Percentiles rank a stretch among this genome's conserved stretches.
Conservation (phyloP, 2,113 vertebrate species). For the Pelodiscus sinensis region DNA sequence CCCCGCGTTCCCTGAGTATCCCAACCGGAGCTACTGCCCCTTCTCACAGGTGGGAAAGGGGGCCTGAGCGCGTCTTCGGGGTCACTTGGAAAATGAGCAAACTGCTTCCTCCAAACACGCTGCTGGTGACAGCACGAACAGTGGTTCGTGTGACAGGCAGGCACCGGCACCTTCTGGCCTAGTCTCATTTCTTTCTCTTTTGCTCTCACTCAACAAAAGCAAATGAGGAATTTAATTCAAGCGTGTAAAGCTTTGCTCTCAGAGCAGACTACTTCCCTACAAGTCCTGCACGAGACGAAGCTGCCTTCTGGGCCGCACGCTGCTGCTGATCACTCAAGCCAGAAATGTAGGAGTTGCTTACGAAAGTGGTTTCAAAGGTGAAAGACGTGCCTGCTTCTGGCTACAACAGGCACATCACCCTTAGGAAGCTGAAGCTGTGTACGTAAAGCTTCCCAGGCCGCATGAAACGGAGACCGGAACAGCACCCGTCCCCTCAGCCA, state of each 20-base stretch:
- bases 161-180: background rate
- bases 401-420: background rate
- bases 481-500: background rate
- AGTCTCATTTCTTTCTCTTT: background rate
- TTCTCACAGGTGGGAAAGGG: background rate
- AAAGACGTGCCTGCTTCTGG: conserved; percentile 38
- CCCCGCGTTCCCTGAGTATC: background rate
- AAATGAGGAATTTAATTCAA: background rate
- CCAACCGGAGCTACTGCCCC: background rate
- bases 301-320: background rate
- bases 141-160: background rate
- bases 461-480: background rate
- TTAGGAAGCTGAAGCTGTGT: background rate
- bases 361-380: background rate
- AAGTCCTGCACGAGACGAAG: background rate
- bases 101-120: background rate
- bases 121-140: background rate
- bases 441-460: background rate
- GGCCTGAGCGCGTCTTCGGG: background rate
- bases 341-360: background rate
- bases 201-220: background rate
- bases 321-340: background rate
- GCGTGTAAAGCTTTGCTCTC: background rate
- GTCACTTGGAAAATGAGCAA: background rate
- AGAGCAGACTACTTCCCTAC: background rate